Percentiles rank a stretch among this genome's conserved stretches.
phyloP scores from a whole-genome alignment of 2,113 vertebrate species.

The Pagrus major region DNA sequence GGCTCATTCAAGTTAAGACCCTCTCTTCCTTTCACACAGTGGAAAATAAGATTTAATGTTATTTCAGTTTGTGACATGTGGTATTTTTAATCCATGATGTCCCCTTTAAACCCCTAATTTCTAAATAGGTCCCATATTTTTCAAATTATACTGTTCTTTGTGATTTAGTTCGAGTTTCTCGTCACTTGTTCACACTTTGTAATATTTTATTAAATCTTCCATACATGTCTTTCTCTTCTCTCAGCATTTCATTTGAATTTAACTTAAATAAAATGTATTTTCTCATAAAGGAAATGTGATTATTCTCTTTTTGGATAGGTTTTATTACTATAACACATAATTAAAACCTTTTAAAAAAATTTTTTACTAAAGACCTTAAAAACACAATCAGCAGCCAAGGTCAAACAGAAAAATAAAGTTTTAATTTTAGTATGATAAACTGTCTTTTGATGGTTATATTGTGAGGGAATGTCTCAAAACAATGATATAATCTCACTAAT shows the following conservation, averaged over 20 bases:
- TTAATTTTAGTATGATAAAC: not conserved
- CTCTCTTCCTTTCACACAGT: conserved; percentile 69
- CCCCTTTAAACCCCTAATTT: conserved; percentile 11
- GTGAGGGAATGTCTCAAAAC: not conserved
- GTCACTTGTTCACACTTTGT: not conserved
- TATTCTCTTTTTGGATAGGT: not conserved
- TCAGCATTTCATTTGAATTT: not conserved
- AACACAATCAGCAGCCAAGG: not conserved
- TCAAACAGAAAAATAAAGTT: not conserved
- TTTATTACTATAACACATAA: not conserved
- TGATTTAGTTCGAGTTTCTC: not conserved
- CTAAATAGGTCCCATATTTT: not conserved
- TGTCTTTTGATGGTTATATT: conserved; percentile 2
- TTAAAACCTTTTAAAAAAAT: not conserved
- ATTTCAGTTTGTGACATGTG: conserved; percentile 9
- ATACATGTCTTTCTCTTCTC: not conserved
- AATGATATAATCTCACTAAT: not conserved
- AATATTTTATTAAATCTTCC: not conserved
- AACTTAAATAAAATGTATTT: not conserved
- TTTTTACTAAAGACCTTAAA: not conserved
- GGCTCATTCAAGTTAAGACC: conserved; percentile 52
- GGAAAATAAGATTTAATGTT: conserved; percentile 39
- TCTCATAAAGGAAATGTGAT: not conserved
- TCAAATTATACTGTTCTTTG: not conserved
- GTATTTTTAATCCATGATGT: conserved; percentile 12